Evolutionary conservation across 1,140 invertebrate species (phyloP), one percentile per base, ranked within the genome.

Genomic region (Megalopta genalis): DNA sequence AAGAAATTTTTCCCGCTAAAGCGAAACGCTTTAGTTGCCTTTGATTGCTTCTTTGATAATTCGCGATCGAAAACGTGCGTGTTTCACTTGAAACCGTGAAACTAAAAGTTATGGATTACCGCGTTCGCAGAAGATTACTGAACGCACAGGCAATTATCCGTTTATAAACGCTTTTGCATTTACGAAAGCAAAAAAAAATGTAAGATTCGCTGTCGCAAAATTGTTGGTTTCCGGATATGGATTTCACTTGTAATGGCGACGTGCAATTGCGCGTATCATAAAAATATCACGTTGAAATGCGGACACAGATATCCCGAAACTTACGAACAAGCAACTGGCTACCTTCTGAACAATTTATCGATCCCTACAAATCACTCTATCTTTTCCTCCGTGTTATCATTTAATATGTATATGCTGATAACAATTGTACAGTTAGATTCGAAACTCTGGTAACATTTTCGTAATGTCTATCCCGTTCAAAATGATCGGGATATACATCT

Each of bases 381-480:
- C 60, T 72, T 32, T 64, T 54, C 10, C 42, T 23, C 2, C 16
- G 27, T 25, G 32, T 77, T 78, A 78, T 78, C 76, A 72, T 27
- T 64, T 64, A 21, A 46, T 37, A 64, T 32, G 32, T 32, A 32
- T 37, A 54, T 39, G 9, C 23, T 57, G 76, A 78, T 78, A 78
- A 69, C n/a, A 57, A 23, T 39, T 72, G 49, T 72, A 72, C 60
- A 78, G 39, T 42, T 68, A 32, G 16, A 4, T 23, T 54, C 18
- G 52, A 57, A 65, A 78, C 8, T 52, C 9, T 49, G 1, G 10
- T 0, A 7, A 32, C 4, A 27, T 62, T 77, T 23, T 63, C 39
- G 32, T 25, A 9, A 23, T 54, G 52, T 42, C 18, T 21, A 1
- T 42, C 27, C 16, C 3, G 0, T 37, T n/a, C 18, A 54, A 71